These are phyloP conservation scores for Steinernema carpocapsae DNA, from an alignment of 2,888 invertebrate genomes.

Conservation along the genomic window DNA sequence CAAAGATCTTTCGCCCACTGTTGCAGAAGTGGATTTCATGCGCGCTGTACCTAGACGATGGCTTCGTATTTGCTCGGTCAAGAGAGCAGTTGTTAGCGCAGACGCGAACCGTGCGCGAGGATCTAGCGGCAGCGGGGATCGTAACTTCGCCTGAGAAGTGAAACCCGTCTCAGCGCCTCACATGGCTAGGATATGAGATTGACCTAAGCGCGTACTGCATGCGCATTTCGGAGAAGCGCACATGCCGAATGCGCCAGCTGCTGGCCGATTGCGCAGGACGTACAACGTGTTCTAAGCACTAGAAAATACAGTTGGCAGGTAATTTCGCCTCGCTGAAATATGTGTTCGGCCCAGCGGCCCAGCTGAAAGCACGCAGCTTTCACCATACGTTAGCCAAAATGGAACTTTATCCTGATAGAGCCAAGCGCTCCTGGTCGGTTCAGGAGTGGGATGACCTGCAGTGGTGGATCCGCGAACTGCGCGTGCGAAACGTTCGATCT, in stretches of 20 bases:
- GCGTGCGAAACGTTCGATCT: background rate
- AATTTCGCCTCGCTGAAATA: background rate
- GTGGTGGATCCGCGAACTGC: background rate
- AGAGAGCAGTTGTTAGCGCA: background rate
- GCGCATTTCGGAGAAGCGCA: background rate
- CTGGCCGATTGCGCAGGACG: background rate
- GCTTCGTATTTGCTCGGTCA: background rate
- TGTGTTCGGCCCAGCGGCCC: background rate
- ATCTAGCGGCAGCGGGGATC: background rate
- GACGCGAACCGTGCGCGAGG: background rate
- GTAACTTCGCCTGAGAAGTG: background rate
- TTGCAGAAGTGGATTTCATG: conserved; percentile 20
- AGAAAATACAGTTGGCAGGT: background rate
- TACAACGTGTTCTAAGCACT: background rate
- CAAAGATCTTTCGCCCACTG: conserved; percentile 31
- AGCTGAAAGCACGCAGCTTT: background rate
- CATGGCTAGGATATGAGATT: background rate
- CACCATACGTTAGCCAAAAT: too few relatives aligned
- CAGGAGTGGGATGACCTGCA: background rate
- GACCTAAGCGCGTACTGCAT: background rate
- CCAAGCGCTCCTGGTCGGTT: background rate
- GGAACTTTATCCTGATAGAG: background rate
- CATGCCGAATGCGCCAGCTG: background rate
- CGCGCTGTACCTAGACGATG: conserved; percentile 36
- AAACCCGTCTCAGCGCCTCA: background rate